phyloP scores from a whole-genome alignment of 2,113 vertebrate species.

The Himantopus leucocephalus region DNA sequence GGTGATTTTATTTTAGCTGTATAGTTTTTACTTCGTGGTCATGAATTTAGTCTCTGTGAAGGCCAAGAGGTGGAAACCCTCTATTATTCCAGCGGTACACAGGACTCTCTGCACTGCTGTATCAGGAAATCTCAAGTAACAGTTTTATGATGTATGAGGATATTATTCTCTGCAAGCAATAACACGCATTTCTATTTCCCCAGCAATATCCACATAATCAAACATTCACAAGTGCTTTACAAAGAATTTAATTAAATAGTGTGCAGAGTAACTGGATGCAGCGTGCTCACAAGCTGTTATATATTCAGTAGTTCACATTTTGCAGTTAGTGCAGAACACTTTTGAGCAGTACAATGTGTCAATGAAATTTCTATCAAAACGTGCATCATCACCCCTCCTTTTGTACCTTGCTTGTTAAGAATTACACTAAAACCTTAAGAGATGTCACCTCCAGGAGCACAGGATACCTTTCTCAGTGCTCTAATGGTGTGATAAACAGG shows the following conservation, averaged over 20 bases:
- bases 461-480: neutral
- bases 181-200: constrained; percentile 18
- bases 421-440: neutral
- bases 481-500: neutral
- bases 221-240: constrained; percentile 39
- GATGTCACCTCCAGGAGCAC: neutral
- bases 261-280: neutral
- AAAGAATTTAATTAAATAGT: constrained; percentile 43
- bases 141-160: constrained; percentile 4
- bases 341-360: neutral
- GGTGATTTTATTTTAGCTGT: neutral
- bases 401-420: neutral
- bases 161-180: constrained; percentile 22
- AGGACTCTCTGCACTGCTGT: neutral
- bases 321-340: neutral
- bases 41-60: constrained; percentile 43
- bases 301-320: constrained; percentile 16
- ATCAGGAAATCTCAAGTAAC: constrained; percentile 37
- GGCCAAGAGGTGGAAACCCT: constrained; percentile 33
- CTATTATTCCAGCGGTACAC: neutral
- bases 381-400: neutral
- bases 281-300: neutral
- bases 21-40: constrained; percentile 17
- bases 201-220: constrained; percentile 47
- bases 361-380: neutral